Evolutionary conservation across 2,113 vertebrate genomes (phyloP).

Genomic region (Trinectes maculatus): DNA sequence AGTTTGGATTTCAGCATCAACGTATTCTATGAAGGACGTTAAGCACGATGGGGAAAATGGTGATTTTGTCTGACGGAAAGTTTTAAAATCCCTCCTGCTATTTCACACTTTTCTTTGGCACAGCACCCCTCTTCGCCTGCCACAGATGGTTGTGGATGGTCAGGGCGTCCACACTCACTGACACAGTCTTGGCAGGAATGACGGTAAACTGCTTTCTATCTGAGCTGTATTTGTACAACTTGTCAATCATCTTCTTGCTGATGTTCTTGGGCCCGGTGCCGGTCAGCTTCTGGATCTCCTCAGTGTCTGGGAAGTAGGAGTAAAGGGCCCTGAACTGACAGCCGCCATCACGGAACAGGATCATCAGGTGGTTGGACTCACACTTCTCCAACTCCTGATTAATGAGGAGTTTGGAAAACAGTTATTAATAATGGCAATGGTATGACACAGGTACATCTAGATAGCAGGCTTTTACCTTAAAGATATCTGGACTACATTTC

Average conservation of each 20-base stretch:
- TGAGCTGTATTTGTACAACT: conserved; percentile 96
- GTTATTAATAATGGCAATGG: not conserved
- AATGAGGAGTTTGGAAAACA: not conserved
- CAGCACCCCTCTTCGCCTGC: conserved; percentile 89
- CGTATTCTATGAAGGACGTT: conserved; percentile 52
- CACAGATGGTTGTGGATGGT: conserved; percentile 97
- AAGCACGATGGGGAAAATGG: conserved; percentile 34
- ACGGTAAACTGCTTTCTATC: conserved; percentile 97
- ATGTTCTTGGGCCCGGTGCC: conserved; percentile 94
- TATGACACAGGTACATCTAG: not conserved
- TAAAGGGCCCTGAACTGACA: conserved; percentile 97
- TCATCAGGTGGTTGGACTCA: conserved; percentile 97
- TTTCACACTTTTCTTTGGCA: conserved; percentile 88
- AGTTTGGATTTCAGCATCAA: conserved; percentile 44
- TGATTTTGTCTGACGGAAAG: not conserved
- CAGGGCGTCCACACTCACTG: conserved; percentile 94
- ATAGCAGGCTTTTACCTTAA: not conserved
- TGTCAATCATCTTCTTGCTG: conserved; percentile 97
- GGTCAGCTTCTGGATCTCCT: conserved; percentile 92
- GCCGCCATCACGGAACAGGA: conserved; percentile 93
- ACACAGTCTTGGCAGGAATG: conserved; percentile 98
- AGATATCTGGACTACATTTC: no score
- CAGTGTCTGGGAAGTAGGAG: conserved; percentile 90
- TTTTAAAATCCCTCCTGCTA: conserved; percentile 52
- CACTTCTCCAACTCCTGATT: conserved; percentile 93